Evolutionary conservation across 2,888 invertebrate species (phyloP).

Genomic region (Mimachlamys varia): DNA sequence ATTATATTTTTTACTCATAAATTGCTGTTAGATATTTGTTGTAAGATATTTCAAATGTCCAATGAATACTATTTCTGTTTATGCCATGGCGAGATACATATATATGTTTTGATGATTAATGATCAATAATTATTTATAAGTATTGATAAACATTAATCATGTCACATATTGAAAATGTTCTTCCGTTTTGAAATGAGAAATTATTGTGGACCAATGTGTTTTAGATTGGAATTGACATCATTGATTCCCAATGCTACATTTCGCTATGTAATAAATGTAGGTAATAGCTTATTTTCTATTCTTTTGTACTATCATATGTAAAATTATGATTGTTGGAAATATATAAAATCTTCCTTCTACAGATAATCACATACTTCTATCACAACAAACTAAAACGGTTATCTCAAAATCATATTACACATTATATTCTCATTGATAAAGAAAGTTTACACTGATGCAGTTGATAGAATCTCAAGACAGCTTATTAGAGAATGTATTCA

Average conservation of each 20-base stretch:
- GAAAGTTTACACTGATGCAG: not conserved
- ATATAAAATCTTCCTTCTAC: not conserved
- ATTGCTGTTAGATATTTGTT: no score
- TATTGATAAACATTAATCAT: no score
- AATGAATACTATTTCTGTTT: no score
- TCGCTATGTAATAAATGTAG: not conserved
- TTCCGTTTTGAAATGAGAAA: not conserved
- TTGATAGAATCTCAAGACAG: not conserved
- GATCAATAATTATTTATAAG: no score
- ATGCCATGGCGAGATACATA: no score
- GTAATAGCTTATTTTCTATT: not conserved
- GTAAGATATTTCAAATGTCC: no score
- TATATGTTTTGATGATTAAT: no score
- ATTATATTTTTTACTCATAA: no score
- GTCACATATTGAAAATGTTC: not conserved
- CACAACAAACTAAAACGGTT: not conserved
- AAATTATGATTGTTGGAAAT: not conserved
- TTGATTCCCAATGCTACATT: not conserved
- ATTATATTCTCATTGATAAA: not conserved
- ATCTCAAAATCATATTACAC: not conserved
- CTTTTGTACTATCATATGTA: not conserved
- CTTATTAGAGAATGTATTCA: not conserved
- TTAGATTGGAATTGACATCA: not conserved
- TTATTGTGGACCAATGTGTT: constrained; percentile 15
- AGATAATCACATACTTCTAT: not conserved